Evolutionary conservation across 2,113 vertebrate genomes (phyloP), one percentile per base, ranked within the genome.

Genomic region (Aythya baeri): DNA sequence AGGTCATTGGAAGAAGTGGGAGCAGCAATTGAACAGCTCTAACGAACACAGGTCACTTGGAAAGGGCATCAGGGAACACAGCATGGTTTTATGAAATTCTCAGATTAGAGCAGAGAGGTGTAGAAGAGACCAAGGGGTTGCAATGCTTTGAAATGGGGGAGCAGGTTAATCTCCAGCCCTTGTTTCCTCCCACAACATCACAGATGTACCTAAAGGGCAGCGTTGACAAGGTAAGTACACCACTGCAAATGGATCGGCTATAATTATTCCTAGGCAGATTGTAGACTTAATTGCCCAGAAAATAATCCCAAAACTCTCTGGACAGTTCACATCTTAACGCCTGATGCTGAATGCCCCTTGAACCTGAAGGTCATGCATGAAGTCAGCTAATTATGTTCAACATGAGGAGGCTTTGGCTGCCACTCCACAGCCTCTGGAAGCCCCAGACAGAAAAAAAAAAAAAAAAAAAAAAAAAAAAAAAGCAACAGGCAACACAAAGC

Each of bases 211-310:
- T 68, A 17, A 90, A 61, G 32, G 72, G 26, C 14, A 23, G 2
- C 4, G 7, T 18, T 72, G 29, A 75, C 77, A 83, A 81, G n/a
- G 65, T 68, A 91, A 86, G 76, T 1, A 1, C 61, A 52, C 15
- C 20, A 82, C 2, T 0, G 32, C 55, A 55, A 84, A 75, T 15
- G 5, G 43, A 61, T n/a, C 34, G 84, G 7, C 68, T 84, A 32
- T 44, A 91, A 86, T 84, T 88, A 66, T 72, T 86, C 41, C 65
- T 49, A 34, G 59, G 44, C 7, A 86, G 50, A 67, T 26, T 83
- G 76, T 50, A 44, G 43, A 65, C 1, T 88, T 84, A 93, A 84
- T 75, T 84, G 76, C 26, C 46, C 73, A 95, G 92, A 88, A 97
- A 94, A 91, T 74, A 2, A 80, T 49, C 26, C 38, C 32, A 43